Evolutionary conservation across 2,113 vertebrate species (phyloP).

Genomic region (Edolisoma coerulescens): DNA sequence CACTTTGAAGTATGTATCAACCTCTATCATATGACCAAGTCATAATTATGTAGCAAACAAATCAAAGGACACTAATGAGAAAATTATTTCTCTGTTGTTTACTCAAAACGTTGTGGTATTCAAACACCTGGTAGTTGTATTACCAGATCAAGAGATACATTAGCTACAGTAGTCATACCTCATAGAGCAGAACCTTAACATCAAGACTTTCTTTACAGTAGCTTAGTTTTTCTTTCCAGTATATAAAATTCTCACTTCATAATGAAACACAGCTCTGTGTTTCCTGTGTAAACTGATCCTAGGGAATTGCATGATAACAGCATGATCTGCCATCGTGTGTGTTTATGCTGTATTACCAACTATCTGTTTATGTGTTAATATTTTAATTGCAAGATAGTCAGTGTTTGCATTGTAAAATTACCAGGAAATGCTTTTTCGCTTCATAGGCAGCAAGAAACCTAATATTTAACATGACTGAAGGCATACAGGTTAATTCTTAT

Average conservation of each 20-base stretch:
- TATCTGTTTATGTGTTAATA: not conserved
- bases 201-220: not conserved
- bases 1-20: not conserved
- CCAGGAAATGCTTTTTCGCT: not conserved
- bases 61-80: not conserved
- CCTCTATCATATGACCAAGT: not conserved
- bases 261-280: not conserved
- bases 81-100: not conserved
- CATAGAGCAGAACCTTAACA: not conserved
- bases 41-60: conserved; percentile 8
- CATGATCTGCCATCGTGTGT: not conserved
- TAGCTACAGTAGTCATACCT: not conserved
- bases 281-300: not conserved
- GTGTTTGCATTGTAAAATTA: not conserved
- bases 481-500: not conserved
- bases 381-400: not conserved
- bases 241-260: not conserved
- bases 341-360: conserved; percentile 6
- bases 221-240: not conserved
- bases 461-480: not conserved
- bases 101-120: not conserved
- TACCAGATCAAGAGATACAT: not conserved
- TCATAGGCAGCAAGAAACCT: not conserved
- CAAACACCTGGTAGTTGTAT: not conserved
- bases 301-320: not conserved